A percentile compares a stretch with the other conserved stretches of the same genome.
These are phyloP conservation scores for Neoaliturus tenellus DNA, from an alignment of 2,888 invertebrate genomes.

Conservation along the genomic window DNA sequence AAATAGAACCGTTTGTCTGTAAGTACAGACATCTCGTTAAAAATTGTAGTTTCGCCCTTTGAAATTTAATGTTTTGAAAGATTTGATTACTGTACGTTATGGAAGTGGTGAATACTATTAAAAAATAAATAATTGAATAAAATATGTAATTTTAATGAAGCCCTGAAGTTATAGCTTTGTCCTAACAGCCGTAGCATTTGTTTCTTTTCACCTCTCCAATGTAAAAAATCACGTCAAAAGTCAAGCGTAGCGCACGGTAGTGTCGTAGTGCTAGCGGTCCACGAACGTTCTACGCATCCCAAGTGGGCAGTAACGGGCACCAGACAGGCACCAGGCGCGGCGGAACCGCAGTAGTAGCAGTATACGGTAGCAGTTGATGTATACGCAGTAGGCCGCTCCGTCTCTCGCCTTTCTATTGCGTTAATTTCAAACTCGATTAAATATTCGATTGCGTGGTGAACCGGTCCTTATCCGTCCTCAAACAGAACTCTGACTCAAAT, in stretches of 20 bases:
- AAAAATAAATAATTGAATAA: background rate
- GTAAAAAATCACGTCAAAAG: background rate
- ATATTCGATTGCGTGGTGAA: too few species aligned
- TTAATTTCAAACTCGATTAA: too few species aligned
- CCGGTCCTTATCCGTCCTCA: too few species aligned
- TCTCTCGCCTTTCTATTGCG: too few species aligned
- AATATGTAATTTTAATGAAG: background rate
- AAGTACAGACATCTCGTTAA: too few species aligned
- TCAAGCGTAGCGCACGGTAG: background rate
- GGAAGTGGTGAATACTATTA: background rate
- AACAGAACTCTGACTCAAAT: too few species aligned
- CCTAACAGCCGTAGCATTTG: background rate
- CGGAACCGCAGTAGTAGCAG: background rate
- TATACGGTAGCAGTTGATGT: too few species aligned
- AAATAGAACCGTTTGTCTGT: too few species aligned
- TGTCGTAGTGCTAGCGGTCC: background rate
- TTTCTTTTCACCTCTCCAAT: background rate
- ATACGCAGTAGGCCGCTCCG: too few species aligned
- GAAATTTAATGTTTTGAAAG: background rate
- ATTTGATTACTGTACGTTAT: background rate
- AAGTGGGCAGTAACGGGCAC: constrained; percentile 16
- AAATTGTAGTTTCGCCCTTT: background rate
- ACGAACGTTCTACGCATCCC: background rate
- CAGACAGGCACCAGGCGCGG: background rate
- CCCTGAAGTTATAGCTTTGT: background rate